These are phyloP conservation scores for Romanogobio albipinnatus DNA, from an alignment of 2,113 vertebrate species.

Conservation along the genomic window DNA sequence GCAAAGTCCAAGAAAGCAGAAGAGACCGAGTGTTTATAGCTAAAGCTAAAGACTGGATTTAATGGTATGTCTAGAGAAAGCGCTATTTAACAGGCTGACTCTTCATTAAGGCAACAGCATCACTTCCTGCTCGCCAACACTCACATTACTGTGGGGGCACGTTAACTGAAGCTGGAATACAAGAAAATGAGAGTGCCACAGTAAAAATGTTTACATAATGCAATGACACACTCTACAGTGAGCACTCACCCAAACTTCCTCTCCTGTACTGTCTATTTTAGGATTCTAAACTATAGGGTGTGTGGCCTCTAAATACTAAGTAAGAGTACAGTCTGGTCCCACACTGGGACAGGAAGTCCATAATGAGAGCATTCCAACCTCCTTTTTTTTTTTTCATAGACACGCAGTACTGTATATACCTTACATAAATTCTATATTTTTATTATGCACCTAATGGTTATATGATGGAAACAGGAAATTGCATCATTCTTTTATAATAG, in stretches of 20 bases:
- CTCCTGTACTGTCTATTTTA: constrained; percentile 54
- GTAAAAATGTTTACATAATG: constrained; percentile 42
- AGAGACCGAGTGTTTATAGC: background rate
- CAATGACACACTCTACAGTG: constrained; percentile 40
- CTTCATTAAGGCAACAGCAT: constrained; percentile 46
- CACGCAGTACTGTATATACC: constrained; percentile 17
- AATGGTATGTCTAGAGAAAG: constrained; percentile 31
- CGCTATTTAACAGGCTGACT: constrained; percentile 56
- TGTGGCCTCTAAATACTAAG: constrained; percentile 47
- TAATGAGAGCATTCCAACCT: constrained; percentile 53
- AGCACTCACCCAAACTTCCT: constrained; percentile 32
- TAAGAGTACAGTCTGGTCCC: constrained; percentile 45
- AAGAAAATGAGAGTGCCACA: constrained; percentile 42
- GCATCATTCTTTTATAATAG: background rate
- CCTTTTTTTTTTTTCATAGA: constrained; percentile 4
- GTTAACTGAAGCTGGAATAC: background rate
- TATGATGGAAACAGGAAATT: background rate
- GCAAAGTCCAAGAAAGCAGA: constrained; percentile 15
- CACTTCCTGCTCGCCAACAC: constrained; percentile 59
- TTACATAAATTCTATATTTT: background rate
- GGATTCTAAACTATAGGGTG: constrained; percentile 60
- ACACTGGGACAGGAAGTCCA: constrained; percentile 56
- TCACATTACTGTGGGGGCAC: constrained; percentile 43
- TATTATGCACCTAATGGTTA: background rate
- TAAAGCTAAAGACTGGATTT: constrained; percentile 34